Percentiles rank a stretch among this genome's conserved stretches.
Conservation (phyloP, 2,888 invertebrate species). For the Noctuana brunneofusca region DNA sequence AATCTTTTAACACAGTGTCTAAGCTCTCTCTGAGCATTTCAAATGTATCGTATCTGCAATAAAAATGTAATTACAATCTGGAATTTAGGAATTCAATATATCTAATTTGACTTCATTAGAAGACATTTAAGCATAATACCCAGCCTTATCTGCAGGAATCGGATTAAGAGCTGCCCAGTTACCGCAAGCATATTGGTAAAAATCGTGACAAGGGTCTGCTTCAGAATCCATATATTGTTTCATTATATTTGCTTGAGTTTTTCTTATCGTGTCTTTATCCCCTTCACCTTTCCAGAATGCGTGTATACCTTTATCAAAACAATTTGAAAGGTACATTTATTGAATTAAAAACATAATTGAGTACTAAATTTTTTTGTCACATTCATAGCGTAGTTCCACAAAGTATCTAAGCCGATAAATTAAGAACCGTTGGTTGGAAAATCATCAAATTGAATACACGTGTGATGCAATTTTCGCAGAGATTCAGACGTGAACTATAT, state of each 20-base stretch:
- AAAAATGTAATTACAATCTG: conserved; percentile 19
- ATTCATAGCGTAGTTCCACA: no score
- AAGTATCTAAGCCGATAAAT: background rate
- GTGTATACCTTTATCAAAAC: conserved; percentile 62
- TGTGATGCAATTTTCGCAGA: background rate
- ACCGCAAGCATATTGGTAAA: conserved; percentile 93
- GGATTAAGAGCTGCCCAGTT: conserved; percentile 93
- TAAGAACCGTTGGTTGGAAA: background rate
- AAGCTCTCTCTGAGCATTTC: conserved; percentile 93
- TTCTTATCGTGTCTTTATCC: conserved; percentile 80
- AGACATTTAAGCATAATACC: conserved; percentile 52
- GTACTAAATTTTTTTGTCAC: no score
- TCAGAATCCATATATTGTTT: conserved; percentile 88
- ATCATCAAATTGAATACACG: background rate
- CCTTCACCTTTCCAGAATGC: conserved; percentile 85
- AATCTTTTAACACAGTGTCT: conserved; percentile 85
- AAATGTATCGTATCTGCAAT: conserved; percentile 90
- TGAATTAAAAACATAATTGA: no score
- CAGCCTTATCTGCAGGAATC: conserved; percentile 93
- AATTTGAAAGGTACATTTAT: background rate
- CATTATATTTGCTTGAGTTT: conserved; percentile 87
- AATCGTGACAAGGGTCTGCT: conserved; percentile 90
- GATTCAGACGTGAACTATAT: conserved; percentile 52
- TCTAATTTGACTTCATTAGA: background rate
- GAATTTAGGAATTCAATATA: background rate